Evolutionary conservation across 2,888 invertebrate genomes (phyloP).

Genomic region (Sesia bembeciformis): DNA sequence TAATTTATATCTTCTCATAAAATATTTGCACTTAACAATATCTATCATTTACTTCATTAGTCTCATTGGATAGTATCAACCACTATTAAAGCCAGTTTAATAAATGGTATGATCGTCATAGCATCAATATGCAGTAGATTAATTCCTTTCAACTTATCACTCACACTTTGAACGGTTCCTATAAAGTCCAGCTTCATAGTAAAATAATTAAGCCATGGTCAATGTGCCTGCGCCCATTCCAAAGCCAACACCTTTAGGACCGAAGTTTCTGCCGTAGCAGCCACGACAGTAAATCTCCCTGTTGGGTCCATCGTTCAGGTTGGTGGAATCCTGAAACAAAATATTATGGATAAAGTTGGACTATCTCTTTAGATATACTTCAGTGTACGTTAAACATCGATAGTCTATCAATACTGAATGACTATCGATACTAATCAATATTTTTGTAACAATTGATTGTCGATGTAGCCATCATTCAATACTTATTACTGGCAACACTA

Average conservation of each 20-base stretch:
- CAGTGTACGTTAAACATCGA: too few species aligned
- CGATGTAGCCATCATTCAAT: too few species aligned
- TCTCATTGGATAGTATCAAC: slow-evolving; percentile 64
- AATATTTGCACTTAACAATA: slow-evolving; percentile 48
- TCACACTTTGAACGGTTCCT: slow-evolving; percentile 34
- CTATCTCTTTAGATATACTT: too few species aligned
- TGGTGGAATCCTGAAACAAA: slow-evolving; percentile 84
- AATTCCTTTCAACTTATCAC: slow-evolving; percentile 64
- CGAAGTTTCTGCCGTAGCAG: slow-evolving; percentile 90
- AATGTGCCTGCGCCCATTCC: slow-evolving; percentile 93
- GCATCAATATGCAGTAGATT: slow-evolving; percentile 53
- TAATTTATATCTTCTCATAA: slow-evolving; percentile 71
- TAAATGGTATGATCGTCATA: slow-evolving; percentile 59
- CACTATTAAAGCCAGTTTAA: slow-evolving; percentile 73
- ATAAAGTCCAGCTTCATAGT: slow-evolving; percentile 66
- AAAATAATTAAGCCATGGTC: slow-evolving; percentile 83
- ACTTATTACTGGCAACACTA: too few species aligned
- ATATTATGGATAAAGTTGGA: neutral
- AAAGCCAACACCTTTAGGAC: slow-evolving; percentile 92
- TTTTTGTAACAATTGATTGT: too few species aligned
- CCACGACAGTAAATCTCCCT: slow-evolving; percentile 95
- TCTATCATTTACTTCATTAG: slow-evolving; percentile 42
- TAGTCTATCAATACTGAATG: too few species aligned
- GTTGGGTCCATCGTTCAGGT: slow-evolving; percentile 92
- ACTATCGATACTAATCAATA: too few species aligned